Conservation (phyloP, 2,113 vertebrate species). For the Pica pica region DNA sequence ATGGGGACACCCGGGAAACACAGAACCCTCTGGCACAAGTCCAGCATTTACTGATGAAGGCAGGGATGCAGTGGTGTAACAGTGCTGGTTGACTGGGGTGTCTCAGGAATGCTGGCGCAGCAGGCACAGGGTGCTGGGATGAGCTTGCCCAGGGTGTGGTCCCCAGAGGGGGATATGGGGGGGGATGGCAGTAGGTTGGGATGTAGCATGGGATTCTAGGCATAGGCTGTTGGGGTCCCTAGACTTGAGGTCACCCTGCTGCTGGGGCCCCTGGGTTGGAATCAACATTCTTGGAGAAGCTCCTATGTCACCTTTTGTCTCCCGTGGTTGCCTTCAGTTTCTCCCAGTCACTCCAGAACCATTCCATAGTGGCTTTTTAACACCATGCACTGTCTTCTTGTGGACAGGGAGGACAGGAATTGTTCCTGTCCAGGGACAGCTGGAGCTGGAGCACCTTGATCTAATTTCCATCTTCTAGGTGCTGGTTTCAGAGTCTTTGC, state of each 20-base stretch:
- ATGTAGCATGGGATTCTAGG: background rate
- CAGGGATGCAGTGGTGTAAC: background rate
- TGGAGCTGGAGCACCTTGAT: background rate
- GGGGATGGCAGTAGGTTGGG: background rate
- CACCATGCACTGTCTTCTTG: background rate
- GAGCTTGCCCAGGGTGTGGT: background rate
- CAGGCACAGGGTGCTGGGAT: background rate
- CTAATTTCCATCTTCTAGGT: background rate
- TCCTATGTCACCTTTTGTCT: background rate
- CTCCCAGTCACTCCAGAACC: background rate
- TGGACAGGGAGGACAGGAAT: background rate
- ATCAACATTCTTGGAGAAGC: background rate
- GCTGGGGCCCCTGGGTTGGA: background rate
- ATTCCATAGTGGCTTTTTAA: background rate
- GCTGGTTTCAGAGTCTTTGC: background rate
- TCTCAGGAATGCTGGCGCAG: background rate
- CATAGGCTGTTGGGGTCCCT: background rate
- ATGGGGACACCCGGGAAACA: background rate
- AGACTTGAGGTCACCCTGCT: background rate
- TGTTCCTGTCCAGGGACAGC: background rate
- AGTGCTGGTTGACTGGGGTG: background rate
- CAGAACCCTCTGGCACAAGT: background rate
- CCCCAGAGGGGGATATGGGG: background rate
- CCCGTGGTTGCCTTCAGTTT: background rate
- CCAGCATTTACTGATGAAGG: background rate